Conservation (phyloP, 2,888 invertebrate species). For the Drosophila cognata region DNA sequence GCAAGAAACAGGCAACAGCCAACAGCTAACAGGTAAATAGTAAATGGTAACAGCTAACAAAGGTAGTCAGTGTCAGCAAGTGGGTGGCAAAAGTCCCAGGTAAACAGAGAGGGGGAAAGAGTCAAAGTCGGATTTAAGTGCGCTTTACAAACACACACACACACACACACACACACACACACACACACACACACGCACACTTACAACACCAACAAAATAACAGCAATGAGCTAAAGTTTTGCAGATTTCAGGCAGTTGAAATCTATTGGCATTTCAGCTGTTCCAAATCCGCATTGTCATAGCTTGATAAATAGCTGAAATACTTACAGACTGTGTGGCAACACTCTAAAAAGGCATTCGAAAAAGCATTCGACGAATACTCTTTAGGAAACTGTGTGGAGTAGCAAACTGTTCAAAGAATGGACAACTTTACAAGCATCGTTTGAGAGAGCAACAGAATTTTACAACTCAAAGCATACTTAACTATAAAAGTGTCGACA, state of each 20-base stretch:
- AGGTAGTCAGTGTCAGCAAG: slow-evolving; percentile 11
- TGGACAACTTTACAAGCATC: slow-evolving; percentile 14
- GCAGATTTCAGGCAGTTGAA: slow-evolving; percentile 55
- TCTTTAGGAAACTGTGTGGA: background rate
- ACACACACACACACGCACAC: background rate
- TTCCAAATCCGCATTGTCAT: slow-evolving; percentile 73
- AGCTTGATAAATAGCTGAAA: slow-evolving; percentile 77
- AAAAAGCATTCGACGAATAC: slow-evolving; percentile 8
- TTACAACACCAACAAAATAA: slow-evolving; percentile 31
- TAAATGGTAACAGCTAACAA: slow-evolving; percentile 20
- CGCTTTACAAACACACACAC: slow-evolving; percentile 5
- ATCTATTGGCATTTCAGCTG: slow-evolving; percentile 58
- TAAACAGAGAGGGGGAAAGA: slow-evolving; percentile 7
- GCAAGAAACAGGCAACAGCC: slow-evolving; percentile 52
- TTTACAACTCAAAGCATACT: slow-evolving; percentile 1
- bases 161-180: slow-evolving; percentile 30
- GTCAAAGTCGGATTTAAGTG: slow-evolving; percentile 49
- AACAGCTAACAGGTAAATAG: slow-evolving; percentile 33
- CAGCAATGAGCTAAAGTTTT: slow-evolving; percentile 47
- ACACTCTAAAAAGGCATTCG: slow-evolving; percentile 34
- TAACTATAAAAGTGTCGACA: slow-evolving; percentile 3
- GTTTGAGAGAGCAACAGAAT: slow-evolving; percentile 6
- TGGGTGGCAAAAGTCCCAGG: slow-evolving; percentile 5
- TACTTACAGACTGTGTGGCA: slow-evolving; percentile 42
- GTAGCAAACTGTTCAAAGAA: slow-evolving; percentile 13